These are phyloP conservation scores for Rhabditoides inermis DNA, from an alignment of 2,888 invertebrate genomes.

Conservation along the genomic window DNA sequence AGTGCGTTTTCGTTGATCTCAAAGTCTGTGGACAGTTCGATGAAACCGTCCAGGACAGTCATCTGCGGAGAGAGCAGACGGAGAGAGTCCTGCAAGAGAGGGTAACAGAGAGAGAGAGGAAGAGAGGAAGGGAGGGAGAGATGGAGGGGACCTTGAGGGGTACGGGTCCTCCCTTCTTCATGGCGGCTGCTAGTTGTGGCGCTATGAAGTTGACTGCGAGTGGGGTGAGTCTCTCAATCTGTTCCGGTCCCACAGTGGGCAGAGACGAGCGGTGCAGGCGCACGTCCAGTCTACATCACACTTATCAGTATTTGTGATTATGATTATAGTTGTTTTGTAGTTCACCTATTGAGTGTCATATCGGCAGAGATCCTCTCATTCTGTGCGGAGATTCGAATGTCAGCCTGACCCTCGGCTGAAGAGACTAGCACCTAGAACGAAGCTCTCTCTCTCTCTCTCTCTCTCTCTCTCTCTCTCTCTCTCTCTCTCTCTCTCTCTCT, in stretches of 20 bases:
- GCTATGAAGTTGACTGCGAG: constrained; percentile 47
- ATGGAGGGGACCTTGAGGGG: constrained; percentile 34
- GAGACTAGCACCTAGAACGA: constrained; percentile 47
- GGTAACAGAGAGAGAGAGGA: background rate
- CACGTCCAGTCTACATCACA: constrained; percentile 22
- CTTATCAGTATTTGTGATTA: background rate
- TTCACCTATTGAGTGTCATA: constrained; percentile 38
- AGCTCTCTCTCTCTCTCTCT: constrained; percentile 5
- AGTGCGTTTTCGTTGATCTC: constrained; percentile 33
- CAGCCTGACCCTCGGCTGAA: constrained; percentile 45
- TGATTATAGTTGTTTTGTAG: too few relatives aligned
- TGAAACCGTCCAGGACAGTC: constrained; percentile 38
- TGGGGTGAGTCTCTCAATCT: constrained; percentile 43
- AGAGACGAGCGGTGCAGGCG: constrained; percentile 43
- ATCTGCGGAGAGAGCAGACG: constrained; percentile 37
- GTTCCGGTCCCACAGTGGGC: constrained; percentile 36
- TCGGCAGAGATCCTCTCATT: constrained; percentile 35
- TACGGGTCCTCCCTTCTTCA: constrained; percentile 46
- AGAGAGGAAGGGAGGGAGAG: background rate
- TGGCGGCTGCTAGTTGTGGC: constrained; percentile 35
- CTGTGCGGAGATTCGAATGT: constrained; percentile 34
- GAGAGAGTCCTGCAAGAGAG: constrained; percentile 34
- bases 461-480: constrained; percentile 6
- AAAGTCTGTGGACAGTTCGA: constrained; percentile 44
- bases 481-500: constrained; percentile 3